phyloP scores from a whole-genome alignment of 2,888 invertebrate species.

The Desoria tigrina region DNA sequence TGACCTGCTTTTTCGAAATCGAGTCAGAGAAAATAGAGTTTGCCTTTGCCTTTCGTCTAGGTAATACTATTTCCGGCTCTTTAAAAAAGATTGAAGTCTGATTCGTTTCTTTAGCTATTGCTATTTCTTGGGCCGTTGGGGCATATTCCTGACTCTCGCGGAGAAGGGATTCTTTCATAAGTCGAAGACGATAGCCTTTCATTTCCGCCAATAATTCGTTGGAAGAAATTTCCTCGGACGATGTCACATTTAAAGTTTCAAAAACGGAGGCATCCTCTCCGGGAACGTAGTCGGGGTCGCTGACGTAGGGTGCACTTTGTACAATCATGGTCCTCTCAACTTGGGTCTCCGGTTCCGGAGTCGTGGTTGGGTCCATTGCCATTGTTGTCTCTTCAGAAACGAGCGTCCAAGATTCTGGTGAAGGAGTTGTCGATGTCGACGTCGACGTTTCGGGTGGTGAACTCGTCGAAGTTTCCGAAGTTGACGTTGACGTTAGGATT shows the following conservation, averaged over 20 bases:
- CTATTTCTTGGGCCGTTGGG: slow-evolving; percentile 15
- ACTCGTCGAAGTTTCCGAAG: too few species aligned
- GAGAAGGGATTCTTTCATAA: neutral
- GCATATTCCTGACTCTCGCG: slow-evolving; percentile 6
- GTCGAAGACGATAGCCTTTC: neutral
- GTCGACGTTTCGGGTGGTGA: neutral
- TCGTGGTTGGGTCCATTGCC: neutral
- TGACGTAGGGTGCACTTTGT: too few species aligned
- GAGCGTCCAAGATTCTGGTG: slow-evolving; percentile 5
- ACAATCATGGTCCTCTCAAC: too few species aligned
- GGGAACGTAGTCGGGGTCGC: too few species aligned
- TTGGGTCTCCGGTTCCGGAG: slow-evolving; percentile 27
- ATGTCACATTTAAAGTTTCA: too few species aligned
- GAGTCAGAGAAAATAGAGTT: too few species aligned
- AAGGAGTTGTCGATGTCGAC: neutral
- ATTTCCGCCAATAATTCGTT: neutral
- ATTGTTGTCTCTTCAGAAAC: neutral
- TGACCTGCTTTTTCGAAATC: too few species aligned
- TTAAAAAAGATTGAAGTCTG: neutral
- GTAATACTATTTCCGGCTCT: neutral
- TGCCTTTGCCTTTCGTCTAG: neutral
- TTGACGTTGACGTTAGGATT: too few species aligned
- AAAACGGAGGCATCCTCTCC: neutral
- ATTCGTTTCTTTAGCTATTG: slow-evolving; percentile 8
- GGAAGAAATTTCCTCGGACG: too few species aligned